phyloP scores from a whole-genome alignment of 2,888 invertebrate species.

The Drosophila aldrichi region DNA sequence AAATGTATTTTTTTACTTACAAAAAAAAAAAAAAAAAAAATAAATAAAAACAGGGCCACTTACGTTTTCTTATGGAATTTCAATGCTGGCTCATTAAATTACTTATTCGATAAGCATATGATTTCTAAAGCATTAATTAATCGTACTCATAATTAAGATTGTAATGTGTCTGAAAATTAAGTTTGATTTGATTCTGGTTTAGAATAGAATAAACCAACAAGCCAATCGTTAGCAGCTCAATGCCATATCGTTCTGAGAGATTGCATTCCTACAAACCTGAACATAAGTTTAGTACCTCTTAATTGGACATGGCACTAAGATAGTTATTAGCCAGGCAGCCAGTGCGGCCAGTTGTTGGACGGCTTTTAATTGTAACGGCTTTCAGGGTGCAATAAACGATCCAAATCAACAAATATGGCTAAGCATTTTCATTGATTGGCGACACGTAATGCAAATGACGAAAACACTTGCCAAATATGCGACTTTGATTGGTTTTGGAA shows the following conservation, averaged over 20 bases:
- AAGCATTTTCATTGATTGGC: conserved; percentile 38
- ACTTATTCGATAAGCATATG: background rate
- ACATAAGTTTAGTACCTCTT: conserved; percentile 29
- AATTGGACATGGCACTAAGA: conserved; percentile 53
- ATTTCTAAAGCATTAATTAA: background rate
- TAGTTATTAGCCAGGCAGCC: conserved; percentile 35
- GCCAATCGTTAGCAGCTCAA: conserved; percentile 29
- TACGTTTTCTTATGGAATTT: background rate
- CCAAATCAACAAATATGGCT: conserved; percentile 5
- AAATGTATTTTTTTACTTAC: too few relatives aligned
- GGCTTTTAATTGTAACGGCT: conserved; percentile 30
- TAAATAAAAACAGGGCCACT: background rate
- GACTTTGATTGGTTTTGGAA: background rate
- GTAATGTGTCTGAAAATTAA: background rate
- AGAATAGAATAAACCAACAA: background rate
- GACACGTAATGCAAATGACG: conserved; percentile 55
- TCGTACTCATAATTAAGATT: background rate
- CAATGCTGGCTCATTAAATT: background rate
- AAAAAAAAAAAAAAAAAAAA: background rate
- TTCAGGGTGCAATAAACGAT: conserved; percentile 40
- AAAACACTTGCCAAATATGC: conserved; percentile 40
- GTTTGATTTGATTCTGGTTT: background rate
- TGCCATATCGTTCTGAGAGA: conserved; percentile 29
- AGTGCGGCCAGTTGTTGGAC: background rate
- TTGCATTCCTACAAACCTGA: conserved; percentile 55